Evolutionary conservation across 1,140 invertebrate genomes (phyloP).

Genomic region (Cydia strobilella): DNA sequence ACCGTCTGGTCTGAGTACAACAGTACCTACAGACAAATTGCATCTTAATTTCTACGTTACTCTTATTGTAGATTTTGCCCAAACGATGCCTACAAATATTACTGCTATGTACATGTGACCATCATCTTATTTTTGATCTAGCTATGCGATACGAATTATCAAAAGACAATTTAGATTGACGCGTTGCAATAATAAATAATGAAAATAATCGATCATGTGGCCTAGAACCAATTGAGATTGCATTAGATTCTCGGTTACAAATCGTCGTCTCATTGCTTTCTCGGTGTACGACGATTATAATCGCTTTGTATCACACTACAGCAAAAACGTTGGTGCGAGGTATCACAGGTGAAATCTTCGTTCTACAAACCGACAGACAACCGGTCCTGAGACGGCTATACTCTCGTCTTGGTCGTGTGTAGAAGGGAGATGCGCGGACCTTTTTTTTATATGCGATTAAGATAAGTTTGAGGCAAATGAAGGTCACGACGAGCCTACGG

Average conservation of each 20-base stretch:
- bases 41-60: too few relatives aligned
- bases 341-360: constrained; percentile 59
- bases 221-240: constrained; percentile 29
- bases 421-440: constrained; percentile 24
- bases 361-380: constrained; percentile 53
- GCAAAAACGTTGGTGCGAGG: constrained; percentile 38
- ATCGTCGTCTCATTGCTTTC: constrained; percentile 43
- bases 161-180: constrained; percentile 22
- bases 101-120: background rate
- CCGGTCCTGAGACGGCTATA: constrained; percentile 46
- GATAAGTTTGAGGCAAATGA: constrained; percentile 26
- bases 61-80: too few relatives aligned
- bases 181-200: constrained; percentile 14
- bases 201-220: constrained; percentile 23
- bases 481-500: constrained; percentile 4
- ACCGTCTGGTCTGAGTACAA: too few relatives aligned
- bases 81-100: background rate
- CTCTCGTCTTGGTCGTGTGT: constrained; percentile 24
- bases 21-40: too few relatives aligned
- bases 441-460: constrained; percentile 28
- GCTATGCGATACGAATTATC: background rate
- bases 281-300: constrained; percentile 40
- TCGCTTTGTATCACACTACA: constrained; percentile 39
- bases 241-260: constrained; percentile 40
- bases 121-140: background rate